Conservation (phyloP, 2,888 invertebrate species). For the Agrochola litura region DNA sequence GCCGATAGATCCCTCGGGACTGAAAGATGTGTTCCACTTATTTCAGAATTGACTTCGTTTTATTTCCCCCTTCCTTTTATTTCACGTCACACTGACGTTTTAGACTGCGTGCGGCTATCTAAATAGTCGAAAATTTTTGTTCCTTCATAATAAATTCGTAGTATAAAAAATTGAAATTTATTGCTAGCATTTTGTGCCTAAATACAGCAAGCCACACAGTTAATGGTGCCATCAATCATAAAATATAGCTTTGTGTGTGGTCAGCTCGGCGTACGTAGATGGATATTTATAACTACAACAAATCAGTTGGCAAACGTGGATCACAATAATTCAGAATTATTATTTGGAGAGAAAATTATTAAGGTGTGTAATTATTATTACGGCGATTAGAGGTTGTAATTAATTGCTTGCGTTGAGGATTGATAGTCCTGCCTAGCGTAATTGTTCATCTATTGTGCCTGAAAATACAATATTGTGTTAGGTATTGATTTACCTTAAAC, state of each 20-base stretch:
- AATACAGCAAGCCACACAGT: conserved; percentile 66
- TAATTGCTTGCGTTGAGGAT: conserved; percentile 57
- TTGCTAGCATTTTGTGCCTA: conserved; percentile 69
- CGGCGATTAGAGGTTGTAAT: conserved; percentile 53
- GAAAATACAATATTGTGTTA: conserved; percentile 27
- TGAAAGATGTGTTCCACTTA: conserved; percentile 83
- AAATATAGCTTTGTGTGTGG: conserved; percentile 72
- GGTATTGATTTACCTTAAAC: background rate
- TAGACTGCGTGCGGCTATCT: conserved; percentile 65
- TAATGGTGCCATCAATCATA: conserved; percentile 74
- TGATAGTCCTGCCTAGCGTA: conserved; percentile 45
- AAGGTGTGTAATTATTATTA: conserved; percentile 63
- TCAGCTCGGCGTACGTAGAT: conserved; percentile 68
- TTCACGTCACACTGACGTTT: conserved; percentile 67
- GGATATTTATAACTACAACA: conserved; percentile 74
- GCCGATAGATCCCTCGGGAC: conserved; percentile 80
- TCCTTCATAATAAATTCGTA: conserved; percentile 56
- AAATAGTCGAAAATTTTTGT: conserved; percentile 62
- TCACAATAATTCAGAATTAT: conserved; percentile 67
- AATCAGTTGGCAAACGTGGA: conserved; percentile 67
- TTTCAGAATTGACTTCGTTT: conserved; percentile 80
- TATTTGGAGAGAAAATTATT: conserved; percentile 63
- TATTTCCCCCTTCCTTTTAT: conserved; percentile 73
- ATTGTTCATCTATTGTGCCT: conserved; percentile 45
- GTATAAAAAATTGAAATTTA: conserved; percentile 71